Percentiles rank a stretch among this genome's conserved stretches.
These are phyloP conservation scores for Leptoteleia sp. DNA, from an alignment of 1,140 invertebrate genomes.

Conservation along the genomic window DNA sequence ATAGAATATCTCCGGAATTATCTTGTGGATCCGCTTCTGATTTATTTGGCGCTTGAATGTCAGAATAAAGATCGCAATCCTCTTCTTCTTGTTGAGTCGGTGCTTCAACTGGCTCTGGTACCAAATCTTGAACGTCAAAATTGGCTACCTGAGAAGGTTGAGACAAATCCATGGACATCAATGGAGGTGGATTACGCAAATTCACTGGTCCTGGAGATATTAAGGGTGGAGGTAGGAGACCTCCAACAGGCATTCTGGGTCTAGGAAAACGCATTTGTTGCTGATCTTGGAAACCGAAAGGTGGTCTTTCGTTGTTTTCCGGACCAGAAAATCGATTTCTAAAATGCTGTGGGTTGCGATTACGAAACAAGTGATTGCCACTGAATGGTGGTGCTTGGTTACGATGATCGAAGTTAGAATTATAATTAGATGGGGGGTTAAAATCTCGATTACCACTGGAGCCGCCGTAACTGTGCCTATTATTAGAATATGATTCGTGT, in stretches of 20 bases:
- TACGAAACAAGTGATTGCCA: slow-evolving; percentile 73
- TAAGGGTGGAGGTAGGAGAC: slow-evolving; percentile 16
- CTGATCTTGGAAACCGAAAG: slow-evolving; percentile 53
- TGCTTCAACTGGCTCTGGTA: slow-evolving; percentile 29
- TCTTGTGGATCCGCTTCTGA: slow-evolving; percentile 57
- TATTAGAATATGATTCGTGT: slow-evolving; percentile 63
- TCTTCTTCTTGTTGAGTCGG: slow-evolving; percentile 65
- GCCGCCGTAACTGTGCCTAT: slow-evolving; percentile 73
- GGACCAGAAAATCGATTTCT: slow-evolving; percentile 68
- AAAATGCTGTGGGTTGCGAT: slow-evolving; percentile 76
- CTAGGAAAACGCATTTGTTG: slow-evolving; percentile 41
- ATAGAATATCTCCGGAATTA: slow-evolving; percentile 59
- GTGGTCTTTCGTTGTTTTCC: slow-evolving; percentile 67
- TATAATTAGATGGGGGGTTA: slow-evolving; percentile 69
- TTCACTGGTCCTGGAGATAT: slow-evolving; percentile 27
- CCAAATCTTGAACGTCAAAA: slow-evolving; percentile 34
- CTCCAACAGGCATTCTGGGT: slow-evolving; percentile 41
- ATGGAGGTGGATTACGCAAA: slow-evolving; percentile 20
- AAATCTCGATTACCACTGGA: slow-evolving; percentile 71
- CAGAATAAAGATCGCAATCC: slow-evolving; percentile 78
- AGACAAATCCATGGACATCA: slow-evolving; percentile 33
- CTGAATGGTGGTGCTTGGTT: slow-evolving; percentile 68
- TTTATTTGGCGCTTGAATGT: slow-evolving; percentile 73
- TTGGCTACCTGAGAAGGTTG: slow-evolving; percentile 15
- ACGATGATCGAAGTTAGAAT: slow-evolving; percentile 73